Evolutionary conservation across 2,113 vertebrate genomes (phyloP).

Genomic region (Empidonax alnorum): DNA sequence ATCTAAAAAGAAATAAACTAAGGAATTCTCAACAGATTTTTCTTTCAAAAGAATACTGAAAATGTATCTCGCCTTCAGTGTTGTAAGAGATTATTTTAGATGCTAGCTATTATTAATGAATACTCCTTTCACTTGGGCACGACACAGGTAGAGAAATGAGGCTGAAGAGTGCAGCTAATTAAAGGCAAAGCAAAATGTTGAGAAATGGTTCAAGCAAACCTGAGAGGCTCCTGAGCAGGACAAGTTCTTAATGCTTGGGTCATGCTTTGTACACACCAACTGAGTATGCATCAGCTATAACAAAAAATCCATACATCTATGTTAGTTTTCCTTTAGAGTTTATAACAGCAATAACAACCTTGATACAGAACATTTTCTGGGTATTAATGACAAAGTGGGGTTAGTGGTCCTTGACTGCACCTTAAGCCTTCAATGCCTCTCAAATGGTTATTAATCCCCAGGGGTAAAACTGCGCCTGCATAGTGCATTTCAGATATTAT

Average conservation of each 20-base stretch:
- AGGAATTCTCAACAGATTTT: background rate
- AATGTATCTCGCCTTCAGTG: background rate
- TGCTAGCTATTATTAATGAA: background rate
- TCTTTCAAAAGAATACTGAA: background rate
- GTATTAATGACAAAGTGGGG: constrained; percentile 29
- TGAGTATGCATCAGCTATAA: background rate
- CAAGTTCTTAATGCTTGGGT: background rate
- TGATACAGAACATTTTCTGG: constrained; percentile 12
- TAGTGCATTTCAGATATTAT: constrained; percentile 16
- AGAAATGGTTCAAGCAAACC: background rate
- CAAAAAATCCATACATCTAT: background rate
- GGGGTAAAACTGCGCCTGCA: background rate
- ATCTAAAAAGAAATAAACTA: background rate
- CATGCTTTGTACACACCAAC: background rate
- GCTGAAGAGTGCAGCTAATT: background rate
- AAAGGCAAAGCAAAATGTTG: background rate
- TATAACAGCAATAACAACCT: background rate
- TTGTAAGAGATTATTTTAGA: background rate
- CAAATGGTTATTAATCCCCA: constrained; percentile 37
- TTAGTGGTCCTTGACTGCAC: constrained; percentile 52
- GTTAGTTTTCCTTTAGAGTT: constrained; percentile 33
- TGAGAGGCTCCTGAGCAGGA: background rate
- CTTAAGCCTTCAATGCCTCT: constrained; percentile 14
- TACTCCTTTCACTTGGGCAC: background rate
- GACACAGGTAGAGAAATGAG: background rate